Conservation (phyloP, 2,113 vertebrate genomes). For the Vulpes lagopus region DNA sequence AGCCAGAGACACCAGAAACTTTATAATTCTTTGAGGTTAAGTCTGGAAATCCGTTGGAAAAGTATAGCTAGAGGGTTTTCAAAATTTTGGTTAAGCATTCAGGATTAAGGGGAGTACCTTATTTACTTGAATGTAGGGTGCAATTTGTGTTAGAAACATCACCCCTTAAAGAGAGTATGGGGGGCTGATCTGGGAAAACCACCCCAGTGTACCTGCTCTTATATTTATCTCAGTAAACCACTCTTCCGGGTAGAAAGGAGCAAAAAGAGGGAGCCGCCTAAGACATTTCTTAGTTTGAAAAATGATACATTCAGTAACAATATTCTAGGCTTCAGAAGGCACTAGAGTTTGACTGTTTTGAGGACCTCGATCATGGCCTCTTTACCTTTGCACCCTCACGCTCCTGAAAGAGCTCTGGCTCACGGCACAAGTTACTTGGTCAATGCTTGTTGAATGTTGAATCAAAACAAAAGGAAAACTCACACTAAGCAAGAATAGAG, state of each 20-base stretch:
- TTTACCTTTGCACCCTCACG: background rate
- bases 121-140: background rate
- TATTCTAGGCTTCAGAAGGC: background rate
- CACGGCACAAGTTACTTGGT: background rate
- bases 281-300: background rate
- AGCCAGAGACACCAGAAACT: constrained; percentile 10
- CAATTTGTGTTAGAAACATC: constrained; percentile 27
- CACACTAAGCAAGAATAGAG: background rate
- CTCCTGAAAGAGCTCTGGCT: background rate
- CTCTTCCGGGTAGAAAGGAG: background rate
- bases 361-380: background rate
- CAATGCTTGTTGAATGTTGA: background rate
- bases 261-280: background rate
- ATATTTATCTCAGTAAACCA: background rate
- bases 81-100: background rate
- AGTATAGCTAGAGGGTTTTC: constrained; percentile 11
- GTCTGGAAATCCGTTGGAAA: constrained; percentile 50
- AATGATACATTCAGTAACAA: background rate
- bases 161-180: background rate
- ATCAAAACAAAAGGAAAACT: constrained; percentile 40
- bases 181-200: background rate
- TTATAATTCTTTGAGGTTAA: constrained; percentile 27
- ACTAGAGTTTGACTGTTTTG: background rate
- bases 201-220: background rate
- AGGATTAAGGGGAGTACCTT: background rate